A percentile compares a stretch with the other conserved stretches of the same genome.
Conservation (phyloP, 1,140 invertebrate genomes). For the Solen grandis region DNA sequence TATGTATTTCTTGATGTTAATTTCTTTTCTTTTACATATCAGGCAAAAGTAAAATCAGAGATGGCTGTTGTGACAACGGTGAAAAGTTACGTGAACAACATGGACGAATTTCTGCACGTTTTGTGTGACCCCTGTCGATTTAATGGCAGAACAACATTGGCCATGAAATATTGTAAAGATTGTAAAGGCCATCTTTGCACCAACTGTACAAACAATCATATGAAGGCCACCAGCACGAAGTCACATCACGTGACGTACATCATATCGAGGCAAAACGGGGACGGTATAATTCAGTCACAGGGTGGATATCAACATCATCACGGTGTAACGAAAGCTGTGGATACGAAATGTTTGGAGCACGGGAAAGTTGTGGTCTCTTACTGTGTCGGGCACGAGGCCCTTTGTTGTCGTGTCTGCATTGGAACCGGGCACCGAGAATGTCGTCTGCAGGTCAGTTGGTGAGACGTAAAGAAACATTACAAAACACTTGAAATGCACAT, state of each 20-base stretch:
- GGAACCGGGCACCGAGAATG: constrained; percentile 11
- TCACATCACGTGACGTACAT: constrained; percentile 15
- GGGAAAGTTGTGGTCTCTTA: constrained; percentile 16
- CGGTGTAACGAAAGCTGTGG: constrained; percentile 1
- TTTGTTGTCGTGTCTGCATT: constrained; percentile 35
- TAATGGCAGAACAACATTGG: constrained; percentile 11
- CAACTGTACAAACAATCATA: constrained; percentile 18
- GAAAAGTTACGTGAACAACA: not conserved
- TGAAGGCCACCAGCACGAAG: not conserved
- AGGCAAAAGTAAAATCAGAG: too few relatives aligned
- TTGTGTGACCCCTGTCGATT: constrained; percentile 34
- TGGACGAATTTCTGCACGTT: constrained; percentile 9
- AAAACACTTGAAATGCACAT: too few relatives aligned
- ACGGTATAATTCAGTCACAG: not conserved
- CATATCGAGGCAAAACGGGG: not conserved
- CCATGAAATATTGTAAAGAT: constrained; percentile 34
- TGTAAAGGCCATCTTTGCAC: constrained; percentile 29
- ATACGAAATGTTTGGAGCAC: constrained; percentile 22
- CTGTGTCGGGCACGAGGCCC: constrained; percentile 5
- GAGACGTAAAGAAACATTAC: too few relatives aligned
- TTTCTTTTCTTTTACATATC: too few relatives aligned
- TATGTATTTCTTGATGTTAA: too few relatives aligned
- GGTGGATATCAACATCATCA: not conserved
- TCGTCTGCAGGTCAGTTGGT: constrained; percentile 21
- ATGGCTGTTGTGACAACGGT: not conserved